These are phyloP conservation scores for Scaptomyza hsui DNA, from an alignment of 1,140 invertebrate genomes.

Conservation along the genomic window DNA sequence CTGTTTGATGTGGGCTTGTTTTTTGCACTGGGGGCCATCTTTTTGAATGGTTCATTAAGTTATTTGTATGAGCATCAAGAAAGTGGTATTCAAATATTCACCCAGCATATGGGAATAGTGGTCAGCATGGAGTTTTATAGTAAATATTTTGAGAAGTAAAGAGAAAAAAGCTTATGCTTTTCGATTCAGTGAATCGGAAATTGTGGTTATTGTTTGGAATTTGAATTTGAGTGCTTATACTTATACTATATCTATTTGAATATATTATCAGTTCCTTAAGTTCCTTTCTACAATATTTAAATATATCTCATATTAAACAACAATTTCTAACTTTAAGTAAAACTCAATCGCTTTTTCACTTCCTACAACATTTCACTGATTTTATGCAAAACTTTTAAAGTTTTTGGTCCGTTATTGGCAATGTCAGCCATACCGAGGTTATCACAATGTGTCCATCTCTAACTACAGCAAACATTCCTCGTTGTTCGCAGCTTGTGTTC, in stretches of 20 bases:
- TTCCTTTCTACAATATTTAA: too few species aligned
- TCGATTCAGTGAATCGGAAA: slow-evolving; percentile 13
- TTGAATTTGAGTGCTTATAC: not conserved
- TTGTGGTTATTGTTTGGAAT: slow-evolving; percentile 4
- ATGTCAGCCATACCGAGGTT: slow-evolving; percentile 19
- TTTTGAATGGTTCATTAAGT: slow-evolving; percentile 70
- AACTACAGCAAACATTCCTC: slow-evolving; percentile 45
- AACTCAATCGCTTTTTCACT: not conserved
- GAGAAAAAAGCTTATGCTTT: not conserved
- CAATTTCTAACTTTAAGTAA: not conserved
- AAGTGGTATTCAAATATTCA: slow-evolving; percentile 20
- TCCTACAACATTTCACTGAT: not conserved
- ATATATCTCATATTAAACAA: too few species aligned
- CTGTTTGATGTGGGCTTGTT: slow-evolving; percentile 72
- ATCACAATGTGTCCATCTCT: slow-evolving; percentile 44
- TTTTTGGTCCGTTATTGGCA: slow-evolving; percentile 8
- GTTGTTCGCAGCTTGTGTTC: slow-evolving; percentile 33
- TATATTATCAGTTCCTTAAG: too few species aligned
- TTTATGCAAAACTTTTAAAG: slow-evolving; percentile 14
- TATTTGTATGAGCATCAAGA: slow-evolving; percentile 47
- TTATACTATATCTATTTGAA: not conserved
- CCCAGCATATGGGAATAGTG: slow-evolving; percentile 5
- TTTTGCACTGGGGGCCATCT: slow-evolving; percentile 29
- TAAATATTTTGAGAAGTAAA: not conserved
- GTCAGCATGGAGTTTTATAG: not conserved